Conservation (phyloP, 2,888 invertebrate genomes). For the Napeogenes inachia region DNA sequence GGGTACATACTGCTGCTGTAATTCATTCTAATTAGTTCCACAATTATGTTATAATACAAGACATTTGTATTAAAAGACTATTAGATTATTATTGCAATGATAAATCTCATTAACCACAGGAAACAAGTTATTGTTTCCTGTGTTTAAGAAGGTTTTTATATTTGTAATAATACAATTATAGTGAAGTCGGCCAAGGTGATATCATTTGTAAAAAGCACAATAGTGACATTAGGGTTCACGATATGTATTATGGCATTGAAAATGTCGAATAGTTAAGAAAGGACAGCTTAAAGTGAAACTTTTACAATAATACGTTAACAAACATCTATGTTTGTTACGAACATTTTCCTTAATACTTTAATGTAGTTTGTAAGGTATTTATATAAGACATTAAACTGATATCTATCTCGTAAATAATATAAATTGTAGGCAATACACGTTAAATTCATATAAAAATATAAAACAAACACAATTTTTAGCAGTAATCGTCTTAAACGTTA, state of each 20-base stretch:
- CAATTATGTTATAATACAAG: background rate
- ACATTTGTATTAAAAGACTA: background rate
- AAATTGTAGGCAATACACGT: too few species aligned
- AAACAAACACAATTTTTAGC: conserved; percentile 7
- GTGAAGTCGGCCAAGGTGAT: conserved; percentile 23
- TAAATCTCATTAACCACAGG: conserved; percentile 8
- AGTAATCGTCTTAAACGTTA: conserved; percentile 8
- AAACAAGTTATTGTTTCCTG: background rate
- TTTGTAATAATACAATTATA: conserved; percentile 14
- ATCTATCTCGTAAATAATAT: too few species aligned
- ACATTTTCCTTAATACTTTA: too few species aligned
- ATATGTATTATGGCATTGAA: conserved; percentile 13
- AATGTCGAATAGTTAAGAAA: conserved; percentile 7
- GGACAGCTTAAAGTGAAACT: background rate
- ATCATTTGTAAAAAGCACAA: conserved; percentile 17
- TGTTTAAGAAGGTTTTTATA: conserved; percentile 9
- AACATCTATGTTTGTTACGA: background rate
- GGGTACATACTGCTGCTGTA: background rate
- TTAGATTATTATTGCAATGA: conserved; percentile 1
- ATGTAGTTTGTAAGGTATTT: too few species aligned
- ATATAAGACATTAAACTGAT: too few species aligned
- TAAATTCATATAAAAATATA: too few species aligned
- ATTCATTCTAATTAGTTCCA: conserved; percentile 2
- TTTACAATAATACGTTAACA: background rate
- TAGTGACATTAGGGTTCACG: conserved; percentile 12